Conservation (phyloP, 2,888 invertebrate genomes). For the Theristus sp. region DNA sequence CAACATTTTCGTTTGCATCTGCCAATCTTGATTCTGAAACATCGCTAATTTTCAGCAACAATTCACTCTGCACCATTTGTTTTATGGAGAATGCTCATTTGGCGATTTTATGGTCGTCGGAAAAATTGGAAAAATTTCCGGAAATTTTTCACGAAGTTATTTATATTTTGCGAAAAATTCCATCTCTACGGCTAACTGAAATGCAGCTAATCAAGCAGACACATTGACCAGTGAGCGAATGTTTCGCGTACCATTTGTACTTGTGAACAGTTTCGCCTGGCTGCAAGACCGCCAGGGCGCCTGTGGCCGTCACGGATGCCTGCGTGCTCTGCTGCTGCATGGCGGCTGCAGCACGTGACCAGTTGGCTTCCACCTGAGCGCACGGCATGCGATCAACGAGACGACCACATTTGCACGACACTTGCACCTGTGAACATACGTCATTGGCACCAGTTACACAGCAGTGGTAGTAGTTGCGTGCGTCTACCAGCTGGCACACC, state of each 20-base stretch:
- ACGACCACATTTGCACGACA: slow-evolving; percentile 19
- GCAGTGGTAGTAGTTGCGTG: too few species aligned
- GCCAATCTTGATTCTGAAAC: background rate
- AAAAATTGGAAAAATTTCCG: too few species aligned
- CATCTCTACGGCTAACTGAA: too few species aligned
- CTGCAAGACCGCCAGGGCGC: background rate
- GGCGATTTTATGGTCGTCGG: too few species aligned
- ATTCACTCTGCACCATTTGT: too few species aligned
- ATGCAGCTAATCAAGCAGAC: too few species aligned
- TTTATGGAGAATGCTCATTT: too few species aligned
- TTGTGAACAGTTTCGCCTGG: background rate
- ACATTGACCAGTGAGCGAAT: too few species aligned
- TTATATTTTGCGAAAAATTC: too few species aligned
- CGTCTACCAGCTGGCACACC: too few species aligned
- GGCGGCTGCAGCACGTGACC: background rate
- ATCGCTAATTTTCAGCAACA: too few species aligned
- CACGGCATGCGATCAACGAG: slow-evolving; percentile 12
- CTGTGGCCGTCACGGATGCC: background rate
- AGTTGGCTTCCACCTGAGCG: slow-evolving; percentile 11
- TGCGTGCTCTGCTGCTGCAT: background rate
- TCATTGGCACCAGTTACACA: background rate
- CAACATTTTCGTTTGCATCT: background rate
- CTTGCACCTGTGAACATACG: slow-evolving; percentile 37
- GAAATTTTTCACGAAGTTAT: too few species aligned
- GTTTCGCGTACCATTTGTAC: background rate